These are phyloP conservation scores for Limonius californicus DNA, from an alignment of 1,140 invertebrate species.

Conservation along the genomic window DNA sequence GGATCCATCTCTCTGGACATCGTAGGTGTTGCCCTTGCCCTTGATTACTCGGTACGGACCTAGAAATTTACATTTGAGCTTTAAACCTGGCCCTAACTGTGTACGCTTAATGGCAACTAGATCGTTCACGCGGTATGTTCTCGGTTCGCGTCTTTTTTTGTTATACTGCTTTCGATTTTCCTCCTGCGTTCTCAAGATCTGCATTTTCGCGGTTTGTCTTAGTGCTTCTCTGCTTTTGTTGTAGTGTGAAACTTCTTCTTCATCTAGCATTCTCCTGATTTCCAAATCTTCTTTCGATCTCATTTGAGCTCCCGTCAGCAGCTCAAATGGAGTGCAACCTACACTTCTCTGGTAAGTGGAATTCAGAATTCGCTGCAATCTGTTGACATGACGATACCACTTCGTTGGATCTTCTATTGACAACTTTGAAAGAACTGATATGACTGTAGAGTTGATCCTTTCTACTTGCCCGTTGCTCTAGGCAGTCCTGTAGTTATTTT, in stretches of 20 bases:
- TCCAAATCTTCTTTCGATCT: constrained; percentile 29
- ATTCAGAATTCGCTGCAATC: constrained; percentile 39
- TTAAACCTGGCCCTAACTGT: constrained; percentile 40
- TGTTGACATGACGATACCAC: constrained; percentile 35
- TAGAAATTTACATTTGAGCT: constrained; percentile 43
- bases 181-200: constrained; percentile 38
- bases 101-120: constrained; percentile 45
- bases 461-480: constrained; percentile 44
- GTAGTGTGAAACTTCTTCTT: constrained; percentile 19
- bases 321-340: constrained; percentile 38
- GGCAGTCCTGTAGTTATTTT: constrained; percentile 38
- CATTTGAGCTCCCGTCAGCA: constrained; percentile 40
- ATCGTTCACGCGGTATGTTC: constrained; percentile 37
- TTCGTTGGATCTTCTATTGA: constrained; percentile 26
- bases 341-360: constrained; percentile 38
- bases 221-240: constrained; percentile 28
- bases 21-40: constrained; percentile 34
- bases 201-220: constrained; percentile 30
- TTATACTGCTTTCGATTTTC: constrained; percentile 40
- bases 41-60: constrained; percentile 43
- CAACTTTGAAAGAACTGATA: constrained; percentile 38
- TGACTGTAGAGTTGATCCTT: constrained; percentile 36
- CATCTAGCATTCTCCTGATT: constrained; percentile 27
- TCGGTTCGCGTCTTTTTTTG: constrained; percentile 18
- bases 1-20: constrained; percentile 31